Conservation (phyloP, 2,888 invertebrate genomes). For the Eledona agricola region DNA sequence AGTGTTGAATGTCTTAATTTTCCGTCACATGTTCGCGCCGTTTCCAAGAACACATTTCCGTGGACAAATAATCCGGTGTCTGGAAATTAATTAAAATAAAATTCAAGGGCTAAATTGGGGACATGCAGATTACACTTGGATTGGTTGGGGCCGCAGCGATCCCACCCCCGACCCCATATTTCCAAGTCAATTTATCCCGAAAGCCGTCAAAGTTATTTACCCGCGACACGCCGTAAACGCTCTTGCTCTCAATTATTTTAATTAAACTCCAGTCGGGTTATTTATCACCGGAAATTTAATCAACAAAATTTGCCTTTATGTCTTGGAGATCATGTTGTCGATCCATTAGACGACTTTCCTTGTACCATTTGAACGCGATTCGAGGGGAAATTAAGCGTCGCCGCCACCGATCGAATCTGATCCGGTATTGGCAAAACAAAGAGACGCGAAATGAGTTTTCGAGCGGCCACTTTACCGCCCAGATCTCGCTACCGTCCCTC, state of each 20-base stretch:
- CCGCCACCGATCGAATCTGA: slow-evolving; percentile 1
- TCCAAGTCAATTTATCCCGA: no score
- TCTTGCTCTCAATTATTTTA: no score
- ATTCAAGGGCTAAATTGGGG: no score
- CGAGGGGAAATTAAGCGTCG: slow-evolving; percentile 7
- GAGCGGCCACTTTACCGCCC: not conserved
- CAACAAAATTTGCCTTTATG: slow-evolving; percentile 22
- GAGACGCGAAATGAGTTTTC: not conserved
- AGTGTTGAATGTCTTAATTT: no score
- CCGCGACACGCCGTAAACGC: no score
- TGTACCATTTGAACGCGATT: slow-evolving; percentile 15
- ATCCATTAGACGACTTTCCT: slow-evolving; percentile 20
- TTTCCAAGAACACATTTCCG: no score
- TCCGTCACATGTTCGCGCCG: no score
- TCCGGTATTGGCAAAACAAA: not conserved
- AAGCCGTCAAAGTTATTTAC: not conserved
- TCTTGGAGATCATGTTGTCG: slow-evolving; percentile 20
- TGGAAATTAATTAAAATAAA: no score
- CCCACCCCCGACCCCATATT: no score
- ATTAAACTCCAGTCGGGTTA: slow-evolving; percentile 21
- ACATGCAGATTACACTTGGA: no score
- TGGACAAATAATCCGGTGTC: no score
- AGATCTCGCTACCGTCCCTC: slow-evolving; percentile 22
- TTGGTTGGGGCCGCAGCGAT: no score
- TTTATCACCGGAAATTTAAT: slow-evolving; percentile 28